Conservation (phyloP, 1,140 invertebrate genomes). For the Chionoecetes opilio region DNA sequence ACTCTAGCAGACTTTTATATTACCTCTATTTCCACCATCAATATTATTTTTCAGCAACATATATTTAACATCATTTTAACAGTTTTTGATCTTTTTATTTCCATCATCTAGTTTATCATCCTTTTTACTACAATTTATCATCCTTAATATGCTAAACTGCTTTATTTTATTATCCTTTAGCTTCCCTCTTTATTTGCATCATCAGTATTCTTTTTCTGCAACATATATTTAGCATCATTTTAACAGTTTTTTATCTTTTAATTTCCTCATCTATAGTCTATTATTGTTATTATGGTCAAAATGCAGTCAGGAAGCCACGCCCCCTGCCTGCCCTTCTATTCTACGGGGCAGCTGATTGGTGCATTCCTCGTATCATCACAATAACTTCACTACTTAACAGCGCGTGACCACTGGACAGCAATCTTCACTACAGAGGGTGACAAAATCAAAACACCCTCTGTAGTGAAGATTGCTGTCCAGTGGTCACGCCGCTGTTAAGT, state of each 20-base stretch:
- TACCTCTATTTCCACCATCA: not conserved
- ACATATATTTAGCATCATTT: not conserved
- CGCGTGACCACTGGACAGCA: too few relatives aligned
- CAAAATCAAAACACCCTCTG: too few relatives aligned
- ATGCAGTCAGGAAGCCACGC: too few relatives aligned
- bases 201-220: not conserved
- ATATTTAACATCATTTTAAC: not conserved
- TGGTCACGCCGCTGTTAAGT: too few relatives aligned
- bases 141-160: not conserved
- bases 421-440: too few relatives aligned
- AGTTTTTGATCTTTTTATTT: not conserved
- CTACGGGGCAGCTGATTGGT: too few relatives aligned
- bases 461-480: too few relatives aligned
- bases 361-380: too few relatives aligned
- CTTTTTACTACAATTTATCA: not conserved
- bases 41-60: not conserved
- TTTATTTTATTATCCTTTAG: not conserved
- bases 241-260: not conserved
- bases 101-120: not conserved
- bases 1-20: not conserved
- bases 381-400: too few relatives aligned
- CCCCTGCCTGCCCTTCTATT: too few relatives aligned
- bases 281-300: too few relatives aligned
- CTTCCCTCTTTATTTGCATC: not conserved
- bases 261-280: not conserved